Conservation (phyloP, 2,113 vertebrate genomes). For the Sapajus apella region DNA sequence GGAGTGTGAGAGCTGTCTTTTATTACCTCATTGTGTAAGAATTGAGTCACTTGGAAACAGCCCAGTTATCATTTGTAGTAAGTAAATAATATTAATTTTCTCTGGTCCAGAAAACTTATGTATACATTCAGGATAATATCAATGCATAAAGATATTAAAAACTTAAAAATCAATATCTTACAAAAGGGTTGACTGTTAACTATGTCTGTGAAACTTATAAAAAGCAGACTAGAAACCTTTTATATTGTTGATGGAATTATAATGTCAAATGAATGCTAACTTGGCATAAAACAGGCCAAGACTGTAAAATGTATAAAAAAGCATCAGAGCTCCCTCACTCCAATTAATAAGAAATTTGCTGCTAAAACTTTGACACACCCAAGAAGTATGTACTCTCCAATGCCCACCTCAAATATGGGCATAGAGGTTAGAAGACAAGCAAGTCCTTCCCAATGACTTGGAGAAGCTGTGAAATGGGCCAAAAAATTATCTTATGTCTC, state of each 20-base stretch:
- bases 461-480: neutral
- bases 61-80: neutral
- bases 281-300: neutral
- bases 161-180: neutral
- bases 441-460: neutral
- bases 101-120: neutral
- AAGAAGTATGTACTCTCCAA: neutral
- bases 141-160: slow-evolving; percentile 11
- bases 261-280: neutral
- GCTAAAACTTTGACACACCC: neutral
- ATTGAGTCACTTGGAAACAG: neutral
- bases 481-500: neutral
- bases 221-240: neutral
- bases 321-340: neutral
- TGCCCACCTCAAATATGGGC: neutral
- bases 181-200: neutral
- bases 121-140: neutral
- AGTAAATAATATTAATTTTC: neutral
- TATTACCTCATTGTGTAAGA: neutral
- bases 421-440: neutral
- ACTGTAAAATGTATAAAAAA: neutral
- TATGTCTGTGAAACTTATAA: neutral
- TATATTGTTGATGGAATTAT: neutral
- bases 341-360: neutral
- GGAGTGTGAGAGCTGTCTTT: neutral